Evolutionary conservation across 2,797 vertebrate species (phyloP).

Genomic region (Pangasius mekongensis): DNA sequence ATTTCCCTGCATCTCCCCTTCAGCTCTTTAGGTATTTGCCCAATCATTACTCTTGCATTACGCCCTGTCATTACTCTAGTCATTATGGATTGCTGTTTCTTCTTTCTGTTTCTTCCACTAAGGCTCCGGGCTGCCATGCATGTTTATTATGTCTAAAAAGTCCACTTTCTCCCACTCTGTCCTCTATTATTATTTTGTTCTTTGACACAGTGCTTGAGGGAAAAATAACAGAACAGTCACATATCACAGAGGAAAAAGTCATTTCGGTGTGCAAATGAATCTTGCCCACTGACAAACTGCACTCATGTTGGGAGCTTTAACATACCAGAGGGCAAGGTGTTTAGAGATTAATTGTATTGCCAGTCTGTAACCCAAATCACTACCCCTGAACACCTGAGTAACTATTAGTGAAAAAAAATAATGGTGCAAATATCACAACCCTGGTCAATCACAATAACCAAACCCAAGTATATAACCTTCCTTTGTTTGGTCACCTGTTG

Average conservation of each 20-base stretch:
- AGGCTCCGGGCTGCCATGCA: not conserved
- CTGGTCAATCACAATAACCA: not conserved
- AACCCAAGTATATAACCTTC: not conserved
- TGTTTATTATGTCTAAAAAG: constrained; percentile 41
- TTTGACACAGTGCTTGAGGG: constrained; percentile 27
- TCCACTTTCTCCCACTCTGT: not conserved
- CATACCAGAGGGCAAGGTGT: not conserved
- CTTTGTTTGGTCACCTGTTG: not conserved
- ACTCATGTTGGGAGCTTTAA: not conserved
- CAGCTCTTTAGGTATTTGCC: not conserved
- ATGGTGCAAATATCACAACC: not conserved
- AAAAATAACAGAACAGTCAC: constrained; percentile 23
- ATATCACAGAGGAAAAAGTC: constrained; percentile 30
- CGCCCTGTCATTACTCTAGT: constrained; percentile 13
- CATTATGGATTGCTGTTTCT: constrained; percentile 29
- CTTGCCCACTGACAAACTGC: constrained; percentile 21
- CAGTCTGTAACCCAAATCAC: no score
- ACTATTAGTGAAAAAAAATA: not conserved
- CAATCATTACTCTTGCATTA: not conserved
- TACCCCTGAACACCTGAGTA: not conserved
- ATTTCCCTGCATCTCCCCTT: no score
- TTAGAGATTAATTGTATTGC: not conserved
- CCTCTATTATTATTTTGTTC: constrained; percentile 32
- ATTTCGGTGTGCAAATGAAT: constrained; percentile 31
- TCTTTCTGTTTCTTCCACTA: constrained; percentile 16